Percentiles rank a stretch among this genome's conserved stretches.
Conservation (phyloP, 2,797 vertebrate species). For the Danio aesculapii region DNA sequence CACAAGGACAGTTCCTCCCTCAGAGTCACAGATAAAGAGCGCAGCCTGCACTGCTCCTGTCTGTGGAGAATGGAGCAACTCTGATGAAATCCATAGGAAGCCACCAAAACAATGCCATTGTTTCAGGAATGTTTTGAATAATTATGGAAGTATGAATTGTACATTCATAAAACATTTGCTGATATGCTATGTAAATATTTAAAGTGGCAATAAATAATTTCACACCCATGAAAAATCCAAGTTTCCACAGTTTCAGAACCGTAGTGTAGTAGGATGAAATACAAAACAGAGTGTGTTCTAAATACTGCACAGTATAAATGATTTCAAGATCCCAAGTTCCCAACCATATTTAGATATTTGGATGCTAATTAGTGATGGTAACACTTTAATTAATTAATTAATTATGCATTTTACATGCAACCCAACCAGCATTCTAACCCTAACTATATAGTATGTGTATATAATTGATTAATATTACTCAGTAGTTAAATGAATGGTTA, state of each 20-base stretch:
- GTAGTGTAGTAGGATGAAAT: neutral
- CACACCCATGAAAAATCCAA: slow-evolving; percentile 3
- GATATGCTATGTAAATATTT: neutral
- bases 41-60: neutral
- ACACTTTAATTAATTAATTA: too few relatives aligned
- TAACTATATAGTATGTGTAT: too few relatives aligned
- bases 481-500: too few relatives aligned
- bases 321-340: too few relatives aligned
- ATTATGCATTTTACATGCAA: too few relatives aligned
- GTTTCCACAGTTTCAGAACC: neutral
- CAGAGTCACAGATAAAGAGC: slow-evolving; percentile 19
- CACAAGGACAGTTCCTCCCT: neutral
- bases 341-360: too few relatives aligned
- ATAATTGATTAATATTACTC: too few relatives aligned
- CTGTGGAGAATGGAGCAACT: slow-evolving; percentile 24
- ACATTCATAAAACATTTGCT: slow-evolving; percentile 2
- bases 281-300: slow-evolving; percentile 1
- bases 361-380: too few relatives aligned
- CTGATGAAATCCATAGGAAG: slow-evolving; percentile 33
- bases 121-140: slow-evolving; percentile 14
- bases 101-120: slow-evolving; percentile 10
- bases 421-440: too few relatives aligned
- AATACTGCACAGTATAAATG: neutral
- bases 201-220: slow-evolving; percentile 22
- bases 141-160: neutral